A percentile compares a stretch with the other conserved stretches of the same genome.
Conservation (phyloP, 2,888 invertebrate species). For the Lepidocyrtoides sp. region DNA sequence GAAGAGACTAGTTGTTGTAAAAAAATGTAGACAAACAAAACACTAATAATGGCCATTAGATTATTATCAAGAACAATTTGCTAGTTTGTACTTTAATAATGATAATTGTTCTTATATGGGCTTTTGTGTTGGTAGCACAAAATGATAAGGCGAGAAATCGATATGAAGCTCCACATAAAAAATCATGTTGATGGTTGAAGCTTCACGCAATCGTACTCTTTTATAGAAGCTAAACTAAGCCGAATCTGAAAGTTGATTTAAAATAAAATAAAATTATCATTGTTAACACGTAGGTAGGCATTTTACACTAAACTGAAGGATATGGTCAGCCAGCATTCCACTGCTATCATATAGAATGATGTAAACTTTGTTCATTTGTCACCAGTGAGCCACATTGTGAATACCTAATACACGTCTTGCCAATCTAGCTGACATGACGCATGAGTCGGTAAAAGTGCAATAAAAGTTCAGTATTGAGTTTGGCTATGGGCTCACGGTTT, state of each 20-base stretch:
- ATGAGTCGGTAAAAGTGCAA: no score
- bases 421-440: no score
- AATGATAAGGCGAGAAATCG: conserved; percentile 51
- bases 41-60: conserved; percentile 31
- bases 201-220: background rate
- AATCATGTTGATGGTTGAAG: background rate
- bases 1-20: background rate
- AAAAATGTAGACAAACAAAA: background rate
- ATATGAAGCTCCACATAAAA: background rate
- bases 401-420: no score
- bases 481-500: no score
- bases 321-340: background rate
- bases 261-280: conserved; percentile 13
- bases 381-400: no score
- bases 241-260: background rate
- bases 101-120: conserved; percentile 33
- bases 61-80: conserved; percentile 49
- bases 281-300: background rate
- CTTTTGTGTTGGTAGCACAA: background rate
- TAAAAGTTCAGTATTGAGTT: no score
- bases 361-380: no score
- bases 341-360: background rate
- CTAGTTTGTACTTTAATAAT: conserved; percentile 46
- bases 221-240: background rate
- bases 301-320: background rate